phyloP scores from a whole-genome alignment of 2,888 invertebrate species.

The Andrena bucephala region DNA sequence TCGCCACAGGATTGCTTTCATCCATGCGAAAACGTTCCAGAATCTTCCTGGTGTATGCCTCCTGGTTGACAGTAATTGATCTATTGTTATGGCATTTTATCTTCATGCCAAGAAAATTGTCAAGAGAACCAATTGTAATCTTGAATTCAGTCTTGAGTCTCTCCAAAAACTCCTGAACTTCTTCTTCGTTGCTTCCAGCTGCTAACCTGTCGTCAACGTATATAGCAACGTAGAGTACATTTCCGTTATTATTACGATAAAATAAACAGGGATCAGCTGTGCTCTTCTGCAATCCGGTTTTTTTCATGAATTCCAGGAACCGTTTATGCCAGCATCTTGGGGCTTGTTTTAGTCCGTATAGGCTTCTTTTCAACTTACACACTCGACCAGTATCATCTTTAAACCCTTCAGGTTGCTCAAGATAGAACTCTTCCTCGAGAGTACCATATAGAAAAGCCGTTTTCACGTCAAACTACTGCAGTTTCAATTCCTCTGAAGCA shows the following conservation, averaged over 20 bases:
- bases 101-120: background rate
- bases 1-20: slow-evolving; percentile 4
- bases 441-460: background rate
- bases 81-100: background rate
- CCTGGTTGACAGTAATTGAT: slow-evolving; percentile 3
- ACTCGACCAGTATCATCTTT: slow-evolving; percentile 3
- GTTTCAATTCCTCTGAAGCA: background rate
- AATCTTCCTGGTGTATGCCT: background rate
- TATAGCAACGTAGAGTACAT: background rate
- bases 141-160: background rate
- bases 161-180: background rate
- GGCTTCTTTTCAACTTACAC: background rate
- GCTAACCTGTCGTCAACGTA: background rate
- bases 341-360: slow-evolving; percentile 18
- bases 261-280: background rate
- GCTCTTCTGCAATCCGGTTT: background rate
- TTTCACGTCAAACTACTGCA: background rate
- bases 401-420: background rate
- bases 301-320: background rate
- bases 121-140: background rate
- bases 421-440: background rate
- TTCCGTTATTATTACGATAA: background rate
- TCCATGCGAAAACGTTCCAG: slow-evolving; percentile 7
- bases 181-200: background rate
- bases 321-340: slow-evolving; percentile 5